A percentile compares a stretch with the other conserved stretches of the same genome.
Conservation (phyloP, 2,113 vertebrate genomes). For the Panthera tigris region DNA sequence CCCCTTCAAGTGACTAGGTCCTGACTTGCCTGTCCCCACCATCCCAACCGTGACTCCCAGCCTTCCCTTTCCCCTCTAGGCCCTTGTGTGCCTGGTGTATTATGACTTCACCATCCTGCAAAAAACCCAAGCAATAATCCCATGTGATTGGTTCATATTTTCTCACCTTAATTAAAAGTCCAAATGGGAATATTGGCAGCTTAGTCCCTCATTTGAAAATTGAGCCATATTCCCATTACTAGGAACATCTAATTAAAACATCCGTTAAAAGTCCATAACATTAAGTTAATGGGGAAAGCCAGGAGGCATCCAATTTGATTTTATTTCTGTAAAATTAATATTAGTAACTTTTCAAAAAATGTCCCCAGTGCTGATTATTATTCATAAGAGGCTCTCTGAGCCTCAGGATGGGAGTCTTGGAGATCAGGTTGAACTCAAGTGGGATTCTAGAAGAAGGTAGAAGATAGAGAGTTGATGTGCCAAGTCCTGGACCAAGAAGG, state of each 20-base stretch:
- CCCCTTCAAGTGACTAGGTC: background rate
- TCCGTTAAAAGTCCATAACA: slow-evolving; percentile 77
- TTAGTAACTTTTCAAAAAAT: slow-evolving; percentile 65
- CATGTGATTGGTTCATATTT: slow-evolving; percentile 60
- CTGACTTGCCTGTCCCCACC: background rate
- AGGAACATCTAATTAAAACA: slow-evolving; percentile 81
- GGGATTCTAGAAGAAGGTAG: background rate
- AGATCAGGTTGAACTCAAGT: background rate
- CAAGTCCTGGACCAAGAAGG: background rate
- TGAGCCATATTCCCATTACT: slow-evolving; percentile 78
- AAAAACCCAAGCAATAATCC: slow-evolving; percentile 33
- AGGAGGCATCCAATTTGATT: slow-evolving; percentile 63
- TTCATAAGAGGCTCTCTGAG: slow-evolving; percentile 62
- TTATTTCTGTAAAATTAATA: slow-evolving; percentile 79
- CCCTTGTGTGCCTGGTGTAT: background rate
- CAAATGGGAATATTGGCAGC: slow-evolving; percentile 79
- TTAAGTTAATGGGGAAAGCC: slow-evolving; percentile 77
- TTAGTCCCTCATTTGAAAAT: slow-evolving; percentile 77
- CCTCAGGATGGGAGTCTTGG: slow-evolving; percentile 47
- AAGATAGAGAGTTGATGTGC: accelerated
- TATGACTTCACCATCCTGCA: slow-evolving; percentile 2
- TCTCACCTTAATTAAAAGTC: slow-evolving; percentile 76
- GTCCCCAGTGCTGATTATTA: background rate
- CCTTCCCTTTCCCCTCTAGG: accelerated
- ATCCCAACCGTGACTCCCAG: accelerated